Base-by-base conservation (phyloP, 2,888 invertebrate species). In the Mesoligia furuncula region DNA sequence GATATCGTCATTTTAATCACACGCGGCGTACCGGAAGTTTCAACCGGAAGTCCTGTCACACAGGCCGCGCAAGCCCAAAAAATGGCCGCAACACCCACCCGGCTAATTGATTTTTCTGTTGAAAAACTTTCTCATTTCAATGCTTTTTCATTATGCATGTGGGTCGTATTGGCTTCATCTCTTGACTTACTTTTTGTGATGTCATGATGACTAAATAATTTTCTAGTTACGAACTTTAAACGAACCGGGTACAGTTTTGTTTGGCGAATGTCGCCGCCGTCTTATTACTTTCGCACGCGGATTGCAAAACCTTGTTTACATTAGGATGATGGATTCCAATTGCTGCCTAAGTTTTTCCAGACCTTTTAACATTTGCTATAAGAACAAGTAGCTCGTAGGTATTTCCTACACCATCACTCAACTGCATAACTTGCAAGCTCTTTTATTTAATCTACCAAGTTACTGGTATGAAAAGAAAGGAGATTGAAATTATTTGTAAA, bases 261-360 rank as follows among this genome's bases (percentile, higher is more conserved):
- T 77, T 65, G 45, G 17, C 24, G n/a, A 48, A 48, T 11, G 20
- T 31, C n/a, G 31, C 11, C 7, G 9, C 20, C 27, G 42, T 17
- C 48, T n/a, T 36, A n/a, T 31, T 45, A 31, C 20, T 74, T 59
- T 31, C 8, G 45, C 65, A 36, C 65, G 65, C 66, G 45, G 45
- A 13, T 57, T 17, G 36, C 36, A 36, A 36, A 20, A 7, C 48
- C 9, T 76, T 77, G 36, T 78, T 48, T 66, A 59, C 27, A 15
- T 17, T 24, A 39, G 54, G 27, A 67, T 77, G 79, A 77, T 77
- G 27, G 76, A 67, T 77, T 66, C 31, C 31, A 59, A 66, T 78
- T 78, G 57, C 45, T 78, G 27, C 5, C n/a, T 51, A 15, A n/a
- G 62, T 64, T 75, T 4, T n/a, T 76, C 11, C n/a, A 77, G 77